Evolutionary conservation across 2,888 invertebrate species (phyloP).

Genomic region (Eilema griseolum): DNA sequence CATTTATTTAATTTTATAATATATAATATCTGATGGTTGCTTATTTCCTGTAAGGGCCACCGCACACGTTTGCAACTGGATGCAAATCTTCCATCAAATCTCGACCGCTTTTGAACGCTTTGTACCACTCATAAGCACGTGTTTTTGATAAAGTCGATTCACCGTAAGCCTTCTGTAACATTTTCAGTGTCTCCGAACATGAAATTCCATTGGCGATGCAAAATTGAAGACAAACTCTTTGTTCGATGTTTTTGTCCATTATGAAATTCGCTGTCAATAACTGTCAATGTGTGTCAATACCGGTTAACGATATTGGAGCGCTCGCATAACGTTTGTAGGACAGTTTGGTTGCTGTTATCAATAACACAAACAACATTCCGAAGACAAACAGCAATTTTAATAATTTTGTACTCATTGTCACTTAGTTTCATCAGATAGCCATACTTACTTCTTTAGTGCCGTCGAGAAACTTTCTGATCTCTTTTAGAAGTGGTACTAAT

Average conservation of each 20-base stretch:
- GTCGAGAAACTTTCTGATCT: constrained; percentile 90
- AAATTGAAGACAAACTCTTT: too few species aligned
- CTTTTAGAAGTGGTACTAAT: constrained; percentile 88
- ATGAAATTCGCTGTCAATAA: too few species aligned
- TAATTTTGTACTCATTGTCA: neutral
- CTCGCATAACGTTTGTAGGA: neutral
- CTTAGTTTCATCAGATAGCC: neutral
- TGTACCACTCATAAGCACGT: too few species aligned
- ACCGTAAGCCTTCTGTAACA: too few species aligned
- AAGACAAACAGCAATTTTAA: neutral
- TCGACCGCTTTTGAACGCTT: too few species aligned
- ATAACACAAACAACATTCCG: neutral
- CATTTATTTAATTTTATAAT: constrained; percentile 56
- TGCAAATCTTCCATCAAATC: too few species aligned
- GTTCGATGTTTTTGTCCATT: too few species aligned
- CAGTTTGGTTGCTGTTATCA: neutral
- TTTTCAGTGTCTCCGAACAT: too few species aligned
- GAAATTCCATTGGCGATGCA: too few species aligned
- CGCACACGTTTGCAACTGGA: constrained; percentile 69
- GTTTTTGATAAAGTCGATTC: too few species aligned
- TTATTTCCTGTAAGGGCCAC: constrained; percentile 69
- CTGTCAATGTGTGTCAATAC: too few species aligned
- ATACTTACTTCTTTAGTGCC: constrained; percentile 88
- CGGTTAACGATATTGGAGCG: too few species aligned
- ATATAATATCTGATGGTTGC: constrained; percentile 63